phyloP scores from a whole-genome alignment of 1,140 invertebrate species.

The Drosophila kepulauana region DNA sequence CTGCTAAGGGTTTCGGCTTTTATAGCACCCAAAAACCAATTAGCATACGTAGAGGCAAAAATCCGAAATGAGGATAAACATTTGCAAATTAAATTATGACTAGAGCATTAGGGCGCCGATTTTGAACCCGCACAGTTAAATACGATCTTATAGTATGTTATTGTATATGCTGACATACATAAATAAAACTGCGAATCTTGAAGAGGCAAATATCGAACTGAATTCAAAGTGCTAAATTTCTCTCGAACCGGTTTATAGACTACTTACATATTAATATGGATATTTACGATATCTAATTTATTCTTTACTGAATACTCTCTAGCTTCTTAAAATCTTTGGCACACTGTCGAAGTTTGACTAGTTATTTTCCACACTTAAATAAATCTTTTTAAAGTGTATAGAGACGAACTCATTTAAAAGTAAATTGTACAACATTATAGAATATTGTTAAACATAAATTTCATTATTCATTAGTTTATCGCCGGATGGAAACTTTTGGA shows the following conservation, averaged over 20 bases:
- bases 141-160: not conserved
- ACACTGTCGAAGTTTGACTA: not conserved
- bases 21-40: constrained; percentile 7
- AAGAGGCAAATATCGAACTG: not conserved
- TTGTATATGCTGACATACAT: not conserved
- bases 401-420: no score
- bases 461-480: no score
- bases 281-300: not conserved
- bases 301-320: not conserved
- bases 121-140: not conserved
- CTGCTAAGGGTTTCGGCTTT: not conserved
- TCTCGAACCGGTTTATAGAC: constrained; percentile 10
- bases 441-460: no score
- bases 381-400: no score
- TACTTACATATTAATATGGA: constrained; percentile 15
- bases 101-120: not conserved
- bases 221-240: constrained; percentile 2
- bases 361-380: no score
- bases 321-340: not conserved
- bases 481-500: no score
- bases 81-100: constrained; percentile 14
- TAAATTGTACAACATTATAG: no score
- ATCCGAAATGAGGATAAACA: constrained; percentile 12
- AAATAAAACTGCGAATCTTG: not conserved
- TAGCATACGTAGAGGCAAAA: constrained; percentile 15